Base-by-base conservation (phyloP, 2,797 vertebrate genomes). In the Hydrocynus forskahlii region DNA sequence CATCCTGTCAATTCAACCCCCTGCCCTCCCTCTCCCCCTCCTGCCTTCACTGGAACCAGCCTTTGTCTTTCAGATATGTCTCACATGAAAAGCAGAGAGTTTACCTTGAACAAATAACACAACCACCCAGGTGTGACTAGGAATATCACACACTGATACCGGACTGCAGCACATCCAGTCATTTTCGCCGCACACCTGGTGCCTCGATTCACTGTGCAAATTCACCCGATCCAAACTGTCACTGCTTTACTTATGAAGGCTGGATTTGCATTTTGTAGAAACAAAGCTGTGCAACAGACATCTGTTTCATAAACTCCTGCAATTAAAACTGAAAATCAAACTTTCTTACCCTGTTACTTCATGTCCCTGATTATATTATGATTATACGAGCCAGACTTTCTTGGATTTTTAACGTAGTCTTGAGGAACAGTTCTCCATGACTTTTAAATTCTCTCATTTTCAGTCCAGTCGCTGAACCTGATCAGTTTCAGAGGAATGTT, bases 201-300 rank as follows among this genome's bases (percentile, higher is more conserved):
- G 29, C 40, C 7, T 12, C 25, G 7, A 64, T 78, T 50, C 75
- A 52, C 40, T 66, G 50, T 12, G 81, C 55, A 59, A 76, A 81
- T 72, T 78, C 75, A 40, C 43, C 48, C 17, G 50, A 50, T 55
- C 14, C 8, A 35, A 72, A 55, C 5, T 7, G 6, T 54, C 50
- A 66, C 59, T 48, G 60, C 69, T 38, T n/a, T n/a, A n/a, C 73
- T 71, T 16, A 1, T 70, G 45, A 64, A 72, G 72, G 23, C 38
- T 45, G 40, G 55, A 17, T 67, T 52, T n/a, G n/a, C n/a, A n/a
- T n/a, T n/a, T n/a, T n/a, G n/a, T n/a, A n/a, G n/a, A n/a, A n/a
- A n/a, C 19, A 14, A 55, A 25, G 48, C 63, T 29, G 9, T 23
- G 13, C 7, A 73, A 73, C 64, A 10, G 2, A 5, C 13, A 2